Evolutionary conservation across 1,140 invertebrate genomes (phyloP).

Genomic region (Platorchestia sp.): DNA sequence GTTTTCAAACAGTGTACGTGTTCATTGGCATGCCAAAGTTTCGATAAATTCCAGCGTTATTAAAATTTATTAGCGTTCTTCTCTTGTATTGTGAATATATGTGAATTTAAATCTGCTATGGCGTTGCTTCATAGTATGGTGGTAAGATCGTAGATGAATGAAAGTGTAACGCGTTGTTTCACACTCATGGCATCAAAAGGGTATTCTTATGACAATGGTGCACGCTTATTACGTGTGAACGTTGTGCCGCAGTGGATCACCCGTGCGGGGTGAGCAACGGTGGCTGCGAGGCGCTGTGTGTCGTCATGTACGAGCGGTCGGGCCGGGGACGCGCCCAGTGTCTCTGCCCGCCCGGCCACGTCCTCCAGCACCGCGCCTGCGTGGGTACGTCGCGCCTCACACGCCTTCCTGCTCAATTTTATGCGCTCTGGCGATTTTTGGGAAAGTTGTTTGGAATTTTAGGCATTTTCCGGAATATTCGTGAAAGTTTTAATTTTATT

Average conservation of each 20-base stretch:
- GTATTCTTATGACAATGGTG: not conserved
- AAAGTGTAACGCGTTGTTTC: too few species aligned
- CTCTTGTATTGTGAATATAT: too few species aligned
- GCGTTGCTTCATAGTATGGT: too few species aligned
- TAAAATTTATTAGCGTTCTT: too few species aligned
- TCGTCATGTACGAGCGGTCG: constrained; percentile 73
- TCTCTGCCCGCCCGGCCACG: constrained; percentile 80
- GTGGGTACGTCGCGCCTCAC: constrained; percentile 73
- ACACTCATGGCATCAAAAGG: not conserved
- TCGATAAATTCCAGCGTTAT: too few species aligned
- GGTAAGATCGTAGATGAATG: not conserved
- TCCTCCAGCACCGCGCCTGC: constrained; percentile 75
- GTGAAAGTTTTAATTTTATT: not conserved
- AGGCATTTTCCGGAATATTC: not conserved
- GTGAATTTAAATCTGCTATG: too few species aligned
- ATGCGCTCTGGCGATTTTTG: constrained; percentile 61
- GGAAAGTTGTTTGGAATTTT: constrained; percentile 40
- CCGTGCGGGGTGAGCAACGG: constrained; percentile 72
- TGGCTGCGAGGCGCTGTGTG: constrained; percentile 74
- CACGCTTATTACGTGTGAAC: not conserved
- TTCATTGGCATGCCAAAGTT: too few species aligned
- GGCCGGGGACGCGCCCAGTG: constrained; percentile 76
- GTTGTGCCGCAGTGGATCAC: constrained; percentile 70
- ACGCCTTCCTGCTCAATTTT: constrained; percentile 49
- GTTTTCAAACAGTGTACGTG: too few species aligned